A percentile compares a stretch with the other conserved stretches of the same genome.
Evolutionary conservation across 2,797 vertebrate genomes (phyloP).

Genomic region (Lithobates pipiens): DNA sequence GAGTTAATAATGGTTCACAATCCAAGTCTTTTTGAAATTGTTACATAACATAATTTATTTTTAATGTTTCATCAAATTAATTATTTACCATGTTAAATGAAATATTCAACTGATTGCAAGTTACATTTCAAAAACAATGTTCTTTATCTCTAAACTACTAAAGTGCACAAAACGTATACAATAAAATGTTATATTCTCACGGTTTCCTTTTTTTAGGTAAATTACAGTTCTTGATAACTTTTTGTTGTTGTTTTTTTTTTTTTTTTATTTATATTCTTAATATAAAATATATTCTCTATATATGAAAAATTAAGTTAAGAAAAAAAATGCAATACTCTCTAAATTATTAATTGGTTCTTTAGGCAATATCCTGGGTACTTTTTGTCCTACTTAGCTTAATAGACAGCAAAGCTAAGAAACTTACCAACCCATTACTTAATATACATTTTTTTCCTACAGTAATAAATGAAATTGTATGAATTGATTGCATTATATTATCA

Average conservation of each 20-base stretch:
- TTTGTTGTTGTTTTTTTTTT: no score
- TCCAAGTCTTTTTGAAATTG: conserved; percentile 12
- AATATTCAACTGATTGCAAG: conserved; percentile 18
- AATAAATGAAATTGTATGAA: not conserved
- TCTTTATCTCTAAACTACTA: not conserved
- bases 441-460: not conserved
- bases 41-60: conserved; percentile 9
- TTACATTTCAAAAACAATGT: conserved; percentile 8
- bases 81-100: not conserved
- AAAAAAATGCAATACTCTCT: not conserved
- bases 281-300: not conserved
- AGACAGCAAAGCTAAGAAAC: not conserved
- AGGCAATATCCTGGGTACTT: not conserved
- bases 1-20: conserved; percentile 65
- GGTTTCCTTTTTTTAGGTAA: not conserved
- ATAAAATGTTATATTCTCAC: not conserved
- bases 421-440: not conserved
- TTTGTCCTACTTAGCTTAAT: not conserved
- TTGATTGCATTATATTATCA: not conserved
- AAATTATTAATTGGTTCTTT: not conserved
- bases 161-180: not conserved
- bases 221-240: not conserved
- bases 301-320: not conserved
- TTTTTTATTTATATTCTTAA: not conserved
- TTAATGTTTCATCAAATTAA: conserved; percentile 40